Percentiles rank a stretch among this genome's conserved stretches.
These are phyloP conservation scores for Crenuchus spilurus DNA, from an alignment of 2,797 vertebrate genomes.

Conservation along the genomic window DNA sequence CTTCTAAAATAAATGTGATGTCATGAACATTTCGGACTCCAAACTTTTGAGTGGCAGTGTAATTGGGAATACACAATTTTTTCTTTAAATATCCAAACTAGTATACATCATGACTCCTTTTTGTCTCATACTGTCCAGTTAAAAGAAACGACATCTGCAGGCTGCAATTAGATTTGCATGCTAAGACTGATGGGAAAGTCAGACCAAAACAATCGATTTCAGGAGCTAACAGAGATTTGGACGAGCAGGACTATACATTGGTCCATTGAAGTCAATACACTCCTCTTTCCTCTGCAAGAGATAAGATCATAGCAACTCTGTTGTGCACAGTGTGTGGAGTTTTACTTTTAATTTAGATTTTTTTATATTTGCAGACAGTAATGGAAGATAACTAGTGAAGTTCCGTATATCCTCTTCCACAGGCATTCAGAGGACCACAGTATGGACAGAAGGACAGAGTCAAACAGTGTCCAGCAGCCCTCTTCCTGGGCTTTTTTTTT, in stretches of 20 bases:
- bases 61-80: too few relatives aligned
- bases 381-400: constrained; percentile 6
- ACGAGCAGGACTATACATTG: not conserved
- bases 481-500: not conserved
- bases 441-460: not conserved
- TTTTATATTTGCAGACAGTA: constrained; percentile 3
- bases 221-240: not conserved
- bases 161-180: not conserved
- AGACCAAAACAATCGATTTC: not conserved
- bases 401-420: not conserved
- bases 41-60: too few relatives aligned
- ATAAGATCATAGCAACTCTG: not conserved
- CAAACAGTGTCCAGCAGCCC: not conserved
- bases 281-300: not conserved
- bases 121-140: too few relatives aligned
- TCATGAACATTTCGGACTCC: too few relatives aligned
- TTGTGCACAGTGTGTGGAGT: constrained; percentile 2
- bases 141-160: too few relatives aligned
- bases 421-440: constrained; percentile 21
- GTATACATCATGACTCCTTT: too few relatives aligned
- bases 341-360: not conserved
- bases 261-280: not conserved
- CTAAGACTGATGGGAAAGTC: not conserved
- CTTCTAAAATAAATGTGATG: too few relatives aligned
- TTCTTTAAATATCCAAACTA: too few relatives aligned